Conservation (phyloP, 2,797 vertebrate genomes). For the Thunnus albacares region DNA sequence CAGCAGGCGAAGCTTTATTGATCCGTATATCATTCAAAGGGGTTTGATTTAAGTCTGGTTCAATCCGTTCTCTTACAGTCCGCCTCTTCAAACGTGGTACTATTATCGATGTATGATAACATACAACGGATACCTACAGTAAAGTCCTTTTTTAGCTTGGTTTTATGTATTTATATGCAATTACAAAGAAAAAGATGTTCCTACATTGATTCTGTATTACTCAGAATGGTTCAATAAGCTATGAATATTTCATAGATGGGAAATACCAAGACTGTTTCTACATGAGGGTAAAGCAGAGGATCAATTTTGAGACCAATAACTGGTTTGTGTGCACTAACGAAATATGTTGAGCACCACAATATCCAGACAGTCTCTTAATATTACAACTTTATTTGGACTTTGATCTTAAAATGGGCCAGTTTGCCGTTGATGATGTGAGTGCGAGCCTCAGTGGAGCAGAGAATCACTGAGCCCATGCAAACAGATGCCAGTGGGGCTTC, state of each 20-base stretch:
- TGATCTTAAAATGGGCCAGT: conserved; percentile 11
- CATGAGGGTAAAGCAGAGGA: neutral
- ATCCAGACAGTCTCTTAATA: conserved; percentile 4
- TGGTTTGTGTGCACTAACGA: conserved; percentile 18
- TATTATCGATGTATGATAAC: neutral
- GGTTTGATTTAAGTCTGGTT: conserved; percentile 34
- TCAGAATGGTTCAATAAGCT: conserved; percentile 37
- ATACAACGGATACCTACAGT: neutral
- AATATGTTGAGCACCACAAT: neutral
- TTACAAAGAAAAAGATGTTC: neutral
- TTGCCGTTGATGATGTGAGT: conserved; percentile 22
- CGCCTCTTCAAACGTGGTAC: neutral
- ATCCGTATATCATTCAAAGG: conserved; percentile 27
- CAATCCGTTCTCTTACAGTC: neutral
- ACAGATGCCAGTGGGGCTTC: neutral
- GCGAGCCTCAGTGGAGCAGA: neutral
- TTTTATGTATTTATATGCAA: conserved; percentile 25
- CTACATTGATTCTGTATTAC: conserved; percentile 27
- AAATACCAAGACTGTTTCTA: neutral
- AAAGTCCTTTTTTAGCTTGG: conserved; percentile 7
- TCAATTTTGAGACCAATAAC: conserved; percentile 12
- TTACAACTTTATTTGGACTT: conserved; percentile 29
- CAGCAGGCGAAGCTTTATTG: conserved; percentile 30
- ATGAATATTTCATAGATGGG: conserved; percentile 25
- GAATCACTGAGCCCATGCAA: neutral